A percentile compares a stretch with the other conserved stretches of the same genome.
These are phyloP conservation scores for Nomia melanderi DNA, from an alignment of 1,140 invertebrate species.

Conservation along the genomic window DNA sequence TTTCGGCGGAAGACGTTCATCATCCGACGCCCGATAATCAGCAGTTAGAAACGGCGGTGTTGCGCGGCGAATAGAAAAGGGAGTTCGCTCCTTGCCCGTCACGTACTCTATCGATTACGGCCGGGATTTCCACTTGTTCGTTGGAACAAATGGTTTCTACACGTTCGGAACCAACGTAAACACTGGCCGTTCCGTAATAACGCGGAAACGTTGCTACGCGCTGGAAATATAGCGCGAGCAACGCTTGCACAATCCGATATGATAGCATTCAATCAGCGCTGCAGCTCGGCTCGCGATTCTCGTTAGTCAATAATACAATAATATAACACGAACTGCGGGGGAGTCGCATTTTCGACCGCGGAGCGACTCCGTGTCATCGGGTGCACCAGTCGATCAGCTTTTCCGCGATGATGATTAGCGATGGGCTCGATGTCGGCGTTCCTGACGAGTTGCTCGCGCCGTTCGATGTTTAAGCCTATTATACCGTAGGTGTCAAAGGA, in stretches of 20 bases:
- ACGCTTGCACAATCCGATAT: neutral
- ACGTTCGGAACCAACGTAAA: neutral
- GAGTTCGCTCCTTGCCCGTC: neutral
- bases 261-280: neutral
- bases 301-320: neutral
- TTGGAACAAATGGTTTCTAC: neutral
- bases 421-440: no score
- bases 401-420: no score
- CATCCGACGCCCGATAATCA: no score
- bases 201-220: neutral
- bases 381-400: no score
- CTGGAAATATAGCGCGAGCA: neutral
- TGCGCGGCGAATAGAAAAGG: neutral
- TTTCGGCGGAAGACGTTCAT: no score
- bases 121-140: neutral
- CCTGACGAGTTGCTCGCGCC: no score
- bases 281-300: neutral
- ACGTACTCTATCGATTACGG: no score
- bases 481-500: no score
- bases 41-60: neutral
- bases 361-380: no score
- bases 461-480: no score
- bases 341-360: no score
- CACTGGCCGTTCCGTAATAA: neutral
- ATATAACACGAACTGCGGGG: neutral